Conservation (phyloP, 2,888 invertebrate species). For the Pristionchus maxplancki region DNA sequence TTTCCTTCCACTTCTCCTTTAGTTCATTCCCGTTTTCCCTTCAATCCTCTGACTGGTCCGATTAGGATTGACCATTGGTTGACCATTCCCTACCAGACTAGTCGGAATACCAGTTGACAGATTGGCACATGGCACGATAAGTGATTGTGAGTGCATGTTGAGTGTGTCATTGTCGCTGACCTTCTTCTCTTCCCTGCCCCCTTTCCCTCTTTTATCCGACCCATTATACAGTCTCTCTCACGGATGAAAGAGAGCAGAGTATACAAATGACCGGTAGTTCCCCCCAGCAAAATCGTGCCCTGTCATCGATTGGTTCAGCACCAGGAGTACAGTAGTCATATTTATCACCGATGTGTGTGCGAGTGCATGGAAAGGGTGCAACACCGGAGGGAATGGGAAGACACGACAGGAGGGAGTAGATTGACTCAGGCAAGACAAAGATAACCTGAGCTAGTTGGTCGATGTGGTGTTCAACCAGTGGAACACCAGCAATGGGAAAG, state of each 20-base stretch:
- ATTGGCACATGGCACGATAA: not conserved
- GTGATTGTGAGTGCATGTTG: conserved; percentile 8
- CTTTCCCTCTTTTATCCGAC: conserved; percentile 48
- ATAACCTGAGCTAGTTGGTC: conserved; percentile 86
- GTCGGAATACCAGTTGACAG: conserved; percentile 23
- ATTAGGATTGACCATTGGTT: conserved; percentile 30
- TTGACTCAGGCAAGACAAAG: conserved; percentile 16
- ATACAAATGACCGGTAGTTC: conserved; percentile 24
- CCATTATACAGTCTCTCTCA: conserved; percentile 25
- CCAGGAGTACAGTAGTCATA: conserved; percentile 20
- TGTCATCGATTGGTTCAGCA: not conserved
- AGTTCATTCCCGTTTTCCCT: conserved; percentile 27
- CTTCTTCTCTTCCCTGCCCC: conserved; percentile 39
- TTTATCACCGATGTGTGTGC: conserved; percentile 45
- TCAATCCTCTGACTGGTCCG: conserved; percentile 27
- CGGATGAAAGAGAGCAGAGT: conserved; percentile 30
- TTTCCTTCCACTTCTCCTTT: not conserved
- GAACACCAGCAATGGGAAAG: conserved; percentile 96
- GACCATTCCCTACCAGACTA: not conserved
- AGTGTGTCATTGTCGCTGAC: conserved; percentile 39
- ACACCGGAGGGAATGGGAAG: conserved; percentile 3
- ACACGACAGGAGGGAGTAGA: not conserved
- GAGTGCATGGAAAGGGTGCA: conserved; percentile 3
- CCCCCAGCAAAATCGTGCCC: not conserved
- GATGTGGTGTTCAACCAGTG: conserved; percentile 96